Percentiles rank a stretch among this genome's conserved stretches.
Evolutionary conservation across 2,113 vertebrate species (phyloP).

Genomic region (Mohoua ochrocephala): DNA sequence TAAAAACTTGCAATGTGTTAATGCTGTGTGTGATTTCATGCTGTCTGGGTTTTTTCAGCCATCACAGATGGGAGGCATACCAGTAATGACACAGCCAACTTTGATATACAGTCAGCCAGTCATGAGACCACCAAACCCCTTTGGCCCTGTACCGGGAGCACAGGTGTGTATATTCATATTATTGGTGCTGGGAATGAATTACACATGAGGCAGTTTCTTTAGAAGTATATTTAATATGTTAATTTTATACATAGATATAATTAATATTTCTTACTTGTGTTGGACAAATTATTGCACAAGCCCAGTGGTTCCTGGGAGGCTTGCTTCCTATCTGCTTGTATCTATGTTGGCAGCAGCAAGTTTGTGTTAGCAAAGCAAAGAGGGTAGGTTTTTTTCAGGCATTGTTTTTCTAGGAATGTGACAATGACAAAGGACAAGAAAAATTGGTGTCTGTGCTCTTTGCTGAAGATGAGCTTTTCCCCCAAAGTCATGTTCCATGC

Average conservation of each 20-base stretch:
- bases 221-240: background rate
- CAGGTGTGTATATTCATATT: slow-evolving; percentile 75
- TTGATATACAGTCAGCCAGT: slow-evolving; percentile 94
- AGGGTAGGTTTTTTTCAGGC: background rate
- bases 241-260: background rate
- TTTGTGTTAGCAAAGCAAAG: background rate
- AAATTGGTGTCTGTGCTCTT: background rate
- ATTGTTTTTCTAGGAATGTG: background rate
- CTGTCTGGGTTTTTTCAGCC: slow-evolving; percentile 69
- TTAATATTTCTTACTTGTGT: background rate
- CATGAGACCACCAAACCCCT: slow-evolving; percentile 93
- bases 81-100: slow-evolving; percentile 91
- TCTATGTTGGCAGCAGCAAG: background rate
- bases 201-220: background rate
- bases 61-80: slow-evolving; percentile 85
- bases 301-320: background rate
- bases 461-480: background rate
- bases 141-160: slow-evolving; percentile 86
- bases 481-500: background rate
- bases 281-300: background rate
- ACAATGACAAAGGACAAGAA: background rate
- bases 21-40: slow-evolving; percentile 3
- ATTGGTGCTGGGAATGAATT: background rate
- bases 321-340: background rate
- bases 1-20: background rate